These are phyloP conservation scores for Noctua janthe DNA, from an alignment of 2,888 invertebrate genomes.

Conservation along the genomic window DNA sequence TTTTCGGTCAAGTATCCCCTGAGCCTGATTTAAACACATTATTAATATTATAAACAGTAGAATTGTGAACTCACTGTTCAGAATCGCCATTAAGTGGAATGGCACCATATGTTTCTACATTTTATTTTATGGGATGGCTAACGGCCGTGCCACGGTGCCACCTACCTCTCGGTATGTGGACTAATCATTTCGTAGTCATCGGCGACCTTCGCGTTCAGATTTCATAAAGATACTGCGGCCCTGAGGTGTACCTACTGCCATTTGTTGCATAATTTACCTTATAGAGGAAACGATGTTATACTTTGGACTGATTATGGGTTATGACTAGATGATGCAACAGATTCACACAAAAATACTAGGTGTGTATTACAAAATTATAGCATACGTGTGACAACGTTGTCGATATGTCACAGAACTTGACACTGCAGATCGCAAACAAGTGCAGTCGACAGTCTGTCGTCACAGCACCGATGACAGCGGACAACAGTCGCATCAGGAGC, in stretches of 20 bases:
- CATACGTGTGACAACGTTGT: conserved; percentile 17
- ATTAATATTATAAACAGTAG: conserved; percentile 58
- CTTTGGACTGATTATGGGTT: conserved; percentile 20
- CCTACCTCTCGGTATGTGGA: conserved; percentile 60
- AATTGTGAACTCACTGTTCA: conserved; percentile 46
- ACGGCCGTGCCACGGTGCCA: conserved; percentile 47
- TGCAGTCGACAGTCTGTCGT: conserved; percentile 18
- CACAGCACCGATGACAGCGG: conserved; percentile 10
- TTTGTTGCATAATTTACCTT: conserved; percentile 53
- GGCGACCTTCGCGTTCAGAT: conserved; percentile 63
- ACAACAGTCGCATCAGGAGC: conserved; percentile 36
- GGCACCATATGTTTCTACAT: conserved; percentile 50
- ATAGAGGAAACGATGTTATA: conserved; percentile 30
- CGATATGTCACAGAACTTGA: conserved; percentile 27
- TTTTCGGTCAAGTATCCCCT: conserved; percentile 52
- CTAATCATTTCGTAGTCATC: conserved; percentile 52
- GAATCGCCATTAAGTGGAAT: conserved; percentile 47
- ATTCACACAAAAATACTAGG: conserved; percentile 22
- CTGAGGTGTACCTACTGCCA: conserved; percentile 37
- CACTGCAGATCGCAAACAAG: conserved; percentile 30
- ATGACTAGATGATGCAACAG: conserved; percentile 2
- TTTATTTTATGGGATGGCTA: conserved; percentile 58
- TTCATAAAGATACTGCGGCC: conserved; percentile 49
- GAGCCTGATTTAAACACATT: conserved; percentile 62
- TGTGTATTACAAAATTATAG: conserved; percentile 27